Evolutionary conservation across 2,113 vertebrate species (phyloP), one percentile per base, ranked within the genome.

Genomic region (Synchiropus splendidus): DNA sequence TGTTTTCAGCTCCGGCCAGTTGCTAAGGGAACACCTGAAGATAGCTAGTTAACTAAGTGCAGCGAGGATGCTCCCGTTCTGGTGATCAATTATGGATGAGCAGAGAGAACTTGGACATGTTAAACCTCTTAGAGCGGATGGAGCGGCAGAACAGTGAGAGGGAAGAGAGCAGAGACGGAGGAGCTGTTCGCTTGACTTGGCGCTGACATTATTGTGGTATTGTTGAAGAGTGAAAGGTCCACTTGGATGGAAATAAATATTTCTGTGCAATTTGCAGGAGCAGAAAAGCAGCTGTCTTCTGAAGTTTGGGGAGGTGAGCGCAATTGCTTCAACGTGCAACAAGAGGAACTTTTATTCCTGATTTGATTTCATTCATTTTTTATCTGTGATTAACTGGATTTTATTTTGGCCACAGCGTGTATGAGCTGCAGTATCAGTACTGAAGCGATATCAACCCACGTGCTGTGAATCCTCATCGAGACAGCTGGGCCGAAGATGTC

Each of bases 81-180:
- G 61, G 45, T 42, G 51, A 85, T 85, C 77, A 84, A 86, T 85
- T 81, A 86, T 85, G 78, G 74, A 86, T 83, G 81, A 74, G 57
- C 60, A 12, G 61, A 76, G 78, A 72, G 79, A 84, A 85, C 79
- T 80, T 77, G 71, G 76, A 85, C 83, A 82, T 83, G 80, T 81
- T 78, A 83, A 83, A 81, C 79, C 84, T 85, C 82, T 86, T 83
- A 83, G 76, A 80, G 73, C 39, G 65, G 51, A 54, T 64, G 62
- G 49, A 62, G 66, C 58, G 47, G 54, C 72, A 56, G 59, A 80
- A 58, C 48, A 54, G 65, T 45, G n/a, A 31, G 57, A 56, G 61
- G 60, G 51, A 62, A 14, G 55, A 61, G 67, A 74, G 45, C 30
- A 55, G n/a, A 45, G 51, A 54, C 36, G 47, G 53, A 52, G 32